Base-by-base conservation (phyloP, 2,797 vertebrate genomes). In the Florisuga fusca region DNA sequence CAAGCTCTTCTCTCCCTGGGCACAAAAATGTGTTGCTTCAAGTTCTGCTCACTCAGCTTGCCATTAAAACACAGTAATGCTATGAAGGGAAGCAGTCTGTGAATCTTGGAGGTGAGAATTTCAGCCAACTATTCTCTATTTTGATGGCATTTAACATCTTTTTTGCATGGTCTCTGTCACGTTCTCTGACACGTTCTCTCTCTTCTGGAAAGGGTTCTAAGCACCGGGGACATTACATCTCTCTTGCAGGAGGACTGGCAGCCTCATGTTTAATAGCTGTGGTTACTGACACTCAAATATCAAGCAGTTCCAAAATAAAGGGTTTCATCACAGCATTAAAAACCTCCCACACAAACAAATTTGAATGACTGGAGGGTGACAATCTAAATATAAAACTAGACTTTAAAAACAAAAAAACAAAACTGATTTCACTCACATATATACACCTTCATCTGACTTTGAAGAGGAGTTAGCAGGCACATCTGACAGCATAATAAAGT, bases 401-500 rank as follows among this genome's bases (percentile, higher is more conserved):
- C 80, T 80, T 46, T 66, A 33, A 46, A 80, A 67, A 5, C 38
- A 41, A 41, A 41, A 41, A 41, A 41, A 12, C 38, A 46, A 80
- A 67, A 4, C 38, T 87, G 43, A 20, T 93, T 94, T 85, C 72
- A 94, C 83, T 83, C 80, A 86, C 62, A 50, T 33, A 87, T 46
- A 62, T 81, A 88, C 69, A 75, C 62, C 69, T 93, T 77, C 1
- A 1, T 62, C 57, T 93, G 90, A 46, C 83, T 96, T 93, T 85
- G 83, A 75, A 84, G 74, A 88, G 62, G 77, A 95, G 86, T 91
- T 79, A 93, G 90, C 91, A 83, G 81, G 89, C 95, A 95, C 87
- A 96, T 89, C 90, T 94, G 94, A 94, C 78, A 87, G 75, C 78
- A 96, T 93, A 96, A 95, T 94, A 92, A 89, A 96, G 81, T 95